These are phyloP conservation scores for Mellilla xanthometata DNA, from an alignment of 2,888 invertebrate species.

Conservation along the genomic window DNA sequence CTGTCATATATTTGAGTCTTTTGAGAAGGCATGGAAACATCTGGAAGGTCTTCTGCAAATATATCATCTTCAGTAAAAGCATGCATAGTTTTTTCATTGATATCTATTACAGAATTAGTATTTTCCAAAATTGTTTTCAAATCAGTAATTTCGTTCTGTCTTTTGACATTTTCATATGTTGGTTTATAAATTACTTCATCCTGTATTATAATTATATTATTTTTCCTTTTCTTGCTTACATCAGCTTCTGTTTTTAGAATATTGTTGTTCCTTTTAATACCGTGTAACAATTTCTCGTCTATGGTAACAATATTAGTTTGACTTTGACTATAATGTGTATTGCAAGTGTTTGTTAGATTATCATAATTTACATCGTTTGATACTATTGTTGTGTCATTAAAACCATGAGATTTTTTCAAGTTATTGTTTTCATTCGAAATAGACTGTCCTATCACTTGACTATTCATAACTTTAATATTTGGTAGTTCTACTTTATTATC, in stretches of 20 bases:
- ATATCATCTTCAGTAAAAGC: not conserved
- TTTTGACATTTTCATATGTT: too few relatives aligned
- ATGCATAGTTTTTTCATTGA: too few relatives aligned
- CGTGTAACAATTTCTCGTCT: conserved; percentile 38
- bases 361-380: too few relatives aligned
- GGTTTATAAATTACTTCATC: not conserved
- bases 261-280: conserved; percentile 6
- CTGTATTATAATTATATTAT: not conserved
- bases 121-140: too few relatives aligned
- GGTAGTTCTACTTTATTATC: too few relatives aligned
- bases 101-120: too few relatives aligned
- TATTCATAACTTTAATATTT: too few relatives aligned
- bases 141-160: too few relatives aligned
- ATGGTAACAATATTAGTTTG: conserved; percentile 38
- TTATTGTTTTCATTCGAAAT: too few relatives aligned
- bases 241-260: not conserved
- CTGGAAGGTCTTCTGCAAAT: not conserved
- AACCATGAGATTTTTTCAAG: not conserved
- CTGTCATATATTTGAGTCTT: not conserved
- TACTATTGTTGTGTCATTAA: too few relatives aligned
- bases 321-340: conserved; percentile 50
- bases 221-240: not conserved
- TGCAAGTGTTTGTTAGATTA: conserved; percentile 13
- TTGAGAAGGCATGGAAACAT: not conserved
- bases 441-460: too few relatives aligned